Base-by-base conservation (phyloP, 2,113 vertebrate species). In the Dromiciops gliroides region DNA sequence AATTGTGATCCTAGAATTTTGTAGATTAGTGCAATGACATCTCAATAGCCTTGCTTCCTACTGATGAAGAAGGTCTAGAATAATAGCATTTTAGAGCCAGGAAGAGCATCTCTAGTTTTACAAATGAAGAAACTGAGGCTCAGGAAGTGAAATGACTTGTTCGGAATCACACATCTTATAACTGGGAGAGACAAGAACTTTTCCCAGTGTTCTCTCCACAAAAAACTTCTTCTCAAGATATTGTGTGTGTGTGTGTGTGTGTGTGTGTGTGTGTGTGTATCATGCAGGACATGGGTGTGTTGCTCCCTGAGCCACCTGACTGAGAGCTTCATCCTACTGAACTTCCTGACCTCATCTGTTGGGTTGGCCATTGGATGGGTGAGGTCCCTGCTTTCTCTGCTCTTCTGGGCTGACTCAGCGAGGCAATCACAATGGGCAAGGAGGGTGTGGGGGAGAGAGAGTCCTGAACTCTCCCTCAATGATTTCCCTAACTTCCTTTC, bases 401-500 rank as follows among this genome's bases (percentile, higher is more conserved):
- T 53, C 48, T 2, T 14, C 1, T 0, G 0, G 48, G 93, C 95
- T 98, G 98, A 98, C 50, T 96, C 97, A 96, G 97, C 90, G 90
- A 89, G 88, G 88, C 7, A 67, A 47, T 60, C 88, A 89, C 95
- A 93, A 92, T 49, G 67, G 91, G 12, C 50, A 28, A 50, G 28
- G 83, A 96, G 96, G 88, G 92, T 0, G 26, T 96, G 90, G 89
- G 91, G 96, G 48, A 31, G 47, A 60, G 93, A 31, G 31, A 67
- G 51, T 51, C 67, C 95, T 83, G 96, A 96, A 75, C 94, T 92
- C 94, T 92, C 95, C 83, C 93, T 93, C 95, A 94, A 0, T 0
- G 49, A 3, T 95, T 98, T 96, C 92, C 97, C 94, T 0, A 19
- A 1, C 47, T 98, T 98, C 98, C 97, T 97, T 91, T 96, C 51